Evolutionary conservation across 2,113 vertebrate genomes (phyloP).

Genomic region (Propithecus coquereli): DNA sequence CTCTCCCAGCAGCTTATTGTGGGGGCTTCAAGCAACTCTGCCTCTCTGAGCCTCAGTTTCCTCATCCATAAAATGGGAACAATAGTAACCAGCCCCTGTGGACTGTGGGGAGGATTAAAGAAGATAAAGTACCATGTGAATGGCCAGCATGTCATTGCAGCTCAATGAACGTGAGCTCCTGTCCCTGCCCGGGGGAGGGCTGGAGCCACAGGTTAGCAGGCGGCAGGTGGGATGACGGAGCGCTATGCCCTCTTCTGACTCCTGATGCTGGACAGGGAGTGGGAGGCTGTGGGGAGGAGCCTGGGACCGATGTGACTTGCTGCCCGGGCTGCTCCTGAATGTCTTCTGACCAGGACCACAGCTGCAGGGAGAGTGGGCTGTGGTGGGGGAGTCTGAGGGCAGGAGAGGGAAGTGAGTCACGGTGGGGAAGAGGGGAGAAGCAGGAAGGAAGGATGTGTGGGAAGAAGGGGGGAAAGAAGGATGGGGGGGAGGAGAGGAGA

Average conservation of each 20-base stretch:
- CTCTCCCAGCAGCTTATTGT: background rate
- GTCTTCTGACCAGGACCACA: background rate
- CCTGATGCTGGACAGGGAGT: background rate
- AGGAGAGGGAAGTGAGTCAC: background rate
- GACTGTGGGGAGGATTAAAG: background rate
- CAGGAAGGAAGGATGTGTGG: background rate
- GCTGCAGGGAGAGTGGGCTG: background rate
- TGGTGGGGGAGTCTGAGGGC: no score
- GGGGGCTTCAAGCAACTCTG: background rate
- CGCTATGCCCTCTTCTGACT: background rate
- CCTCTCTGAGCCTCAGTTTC: background rate
- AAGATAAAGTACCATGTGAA: no score
- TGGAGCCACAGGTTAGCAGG: background rate
- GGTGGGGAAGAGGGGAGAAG: background rate
- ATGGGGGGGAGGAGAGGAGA: background rate
- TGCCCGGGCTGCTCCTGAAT: background rate
- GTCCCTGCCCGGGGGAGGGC: background rate
- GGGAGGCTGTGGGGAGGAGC: background rate
- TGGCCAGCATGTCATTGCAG: background rate
- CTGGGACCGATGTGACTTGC: background rate
- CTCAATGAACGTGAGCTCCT: background rate
- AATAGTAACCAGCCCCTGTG: accelerated
- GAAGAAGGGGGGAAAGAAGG: no score
- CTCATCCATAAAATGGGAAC: background rate
- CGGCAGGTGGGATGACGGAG: background rate